Percentiles rank a stretch among this genome's conserved stretches.
Evolutionary conservation across 2,888 invertebrate genomes (phyloP).

Genomic region (Antheraea yamamai): DNA sequence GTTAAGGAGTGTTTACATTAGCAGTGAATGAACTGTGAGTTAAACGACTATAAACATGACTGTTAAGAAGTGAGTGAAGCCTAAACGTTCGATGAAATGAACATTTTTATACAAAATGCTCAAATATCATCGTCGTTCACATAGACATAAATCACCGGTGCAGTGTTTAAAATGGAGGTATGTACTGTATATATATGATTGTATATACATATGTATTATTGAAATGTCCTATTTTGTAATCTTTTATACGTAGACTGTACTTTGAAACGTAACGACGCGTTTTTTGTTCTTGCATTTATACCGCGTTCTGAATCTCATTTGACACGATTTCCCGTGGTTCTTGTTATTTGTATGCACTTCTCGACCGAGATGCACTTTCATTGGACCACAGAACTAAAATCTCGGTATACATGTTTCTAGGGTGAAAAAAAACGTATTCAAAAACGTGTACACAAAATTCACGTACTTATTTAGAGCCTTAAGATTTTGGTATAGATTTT

Average conservation of each 20-base stretch:
- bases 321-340: no score
- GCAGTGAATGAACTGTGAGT: conserved; percentile 38
- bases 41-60: conserved; percentile 44
- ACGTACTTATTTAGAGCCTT: no score
- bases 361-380: no score
- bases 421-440: no score
- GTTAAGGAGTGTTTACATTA: not conserved
- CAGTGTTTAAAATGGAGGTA: conserved; percentile 80
- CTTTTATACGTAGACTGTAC: not conserved
- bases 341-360: no score
- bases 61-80: conserved; percentile 38
- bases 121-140: conserved; percentile 80
- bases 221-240: not conserved
- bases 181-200: conserved; percentile 25
- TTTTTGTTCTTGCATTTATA: not conserved
- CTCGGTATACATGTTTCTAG: no score
- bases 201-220: not conserved
- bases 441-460: no score
- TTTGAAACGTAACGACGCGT: not conserved
- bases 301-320: no score
- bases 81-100: conserved; percentile 68
- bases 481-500: no score
- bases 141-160: conserved; percentile 78
- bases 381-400: no score
- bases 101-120: conserved; percentile 80